Base-by-base conservation (phyloP, 2,797 vertebrate species). In the Orestias chungarensis region DNA sequence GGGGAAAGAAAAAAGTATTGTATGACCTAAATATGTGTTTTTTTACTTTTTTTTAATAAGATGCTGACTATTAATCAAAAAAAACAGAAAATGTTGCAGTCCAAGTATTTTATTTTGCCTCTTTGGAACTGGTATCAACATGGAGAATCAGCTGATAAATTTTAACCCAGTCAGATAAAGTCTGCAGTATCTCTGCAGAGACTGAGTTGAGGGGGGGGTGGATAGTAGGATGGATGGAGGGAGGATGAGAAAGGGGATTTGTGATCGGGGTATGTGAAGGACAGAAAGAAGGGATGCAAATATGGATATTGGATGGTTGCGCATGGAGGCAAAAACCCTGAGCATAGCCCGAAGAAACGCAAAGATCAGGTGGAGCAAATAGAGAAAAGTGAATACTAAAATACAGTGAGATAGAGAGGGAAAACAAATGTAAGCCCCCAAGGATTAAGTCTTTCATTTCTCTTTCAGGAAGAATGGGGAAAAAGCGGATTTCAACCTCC, bases 391-490 rank as follows among this genome's bases (percentile, higher is more conserved):
- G 76, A 74, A 84, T 61, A 75, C 49, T 57, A 65, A 78, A 86
- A 81, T 35, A 81, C 66, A 78, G 75, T 74, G 61, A 38, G 77
- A 82, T 64, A 75, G 59, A 75, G 12, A 25, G 25, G 25, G 47
- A 72, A 84, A 84, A 86, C 79, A 89, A 89, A 87, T 87, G 87
- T 90, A 90, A 92, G 81, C 88, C 86, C 84, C 71, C 5, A 71
- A 76, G 86, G 91, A 89, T 92, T 90, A 89, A 91, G 86, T 87
- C 87, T 83, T 84, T 89, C 86, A 83, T 89, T 87, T 81, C 84
- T 91, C 83, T 82, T 76, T 75, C 66, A 70, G 80, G 77, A 88
- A 87, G 86, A 91, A 92, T 78, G 17, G 55, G 0, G 64, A 75
- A 84, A 83, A 82, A 87, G 85, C 84, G 89, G 88, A 85, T 91